Conservation (phyloP, 1,140 invertebrate species). For the Ruditapes philippinarum region DNA sequence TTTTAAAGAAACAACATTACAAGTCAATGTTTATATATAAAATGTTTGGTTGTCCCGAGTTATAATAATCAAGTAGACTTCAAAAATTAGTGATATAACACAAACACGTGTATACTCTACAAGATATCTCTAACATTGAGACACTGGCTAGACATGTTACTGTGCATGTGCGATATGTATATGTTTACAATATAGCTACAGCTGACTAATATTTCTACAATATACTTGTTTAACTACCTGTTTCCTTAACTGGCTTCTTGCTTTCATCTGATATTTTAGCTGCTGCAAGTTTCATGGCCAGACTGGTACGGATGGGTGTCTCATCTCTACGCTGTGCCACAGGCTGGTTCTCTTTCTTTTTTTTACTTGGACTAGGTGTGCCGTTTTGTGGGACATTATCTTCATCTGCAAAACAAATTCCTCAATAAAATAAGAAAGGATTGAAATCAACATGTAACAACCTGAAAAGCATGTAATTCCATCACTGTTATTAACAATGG, state of each 20-base stretch:
- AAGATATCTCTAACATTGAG: too few relatives aligned
- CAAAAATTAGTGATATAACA: too few relatives aligned
- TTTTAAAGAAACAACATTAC: too few relatives aligned
- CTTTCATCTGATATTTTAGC: background rate
- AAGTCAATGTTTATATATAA: too few relatives aligned
- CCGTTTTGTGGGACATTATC: background rate
- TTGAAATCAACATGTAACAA: background rate
- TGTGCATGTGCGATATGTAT: too few relatives aligned
- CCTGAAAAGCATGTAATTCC: background rate
- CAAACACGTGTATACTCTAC: too few relatives aligned
- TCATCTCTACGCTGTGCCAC: constrained; percentile 40
- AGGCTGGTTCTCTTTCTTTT: constrained; percentile 41
- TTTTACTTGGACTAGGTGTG: constrained; percentile 60
- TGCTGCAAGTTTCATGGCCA: constrained; percentile 33
- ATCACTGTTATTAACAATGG: background rate
- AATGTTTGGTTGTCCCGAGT: too few relatives aligned
- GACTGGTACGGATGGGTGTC: constrained; percentile 64
- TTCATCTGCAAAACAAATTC: constrained; percentile 20
- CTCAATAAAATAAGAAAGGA: background rate
- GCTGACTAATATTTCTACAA: too few relatives aligned
- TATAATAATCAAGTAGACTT: too few relatives aligned
- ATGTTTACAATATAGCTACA: too few relatives aligned
- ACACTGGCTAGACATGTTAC: too few relatives aligned
- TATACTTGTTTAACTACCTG: too few relatives aligned
- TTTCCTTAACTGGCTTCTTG: background rate